A percentile compares a stretch with the other conserved stretches of the same genome.
Conservation (phyloP, 1,140 invertebrate species). For the Polyergus mexicanus region DNA sequence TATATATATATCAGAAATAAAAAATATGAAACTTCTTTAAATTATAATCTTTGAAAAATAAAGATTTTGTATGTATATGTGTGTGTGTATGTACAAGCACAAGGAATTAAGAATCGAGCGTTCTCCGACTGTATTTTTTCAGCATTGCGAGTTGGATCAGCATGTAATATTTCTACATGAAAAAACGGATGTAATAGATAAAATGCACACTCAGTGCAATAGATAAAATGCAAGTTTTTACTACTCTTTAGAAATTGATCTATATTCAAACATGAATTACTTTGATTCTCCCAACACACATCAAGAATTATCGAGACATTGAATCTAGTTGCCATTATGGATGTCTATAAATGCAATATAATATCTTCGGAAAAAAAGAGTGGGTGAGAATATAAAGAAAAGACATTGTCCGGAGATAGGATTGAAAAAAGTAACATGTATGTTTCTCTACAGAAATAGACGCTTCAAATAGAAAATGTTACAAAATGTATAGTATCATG, state of each 20-base stretch:
- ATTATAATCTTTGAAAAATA: background rate
- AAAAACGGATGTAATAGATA: slow-evolving; percentile 8
- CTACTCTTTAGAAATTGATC: background rate
- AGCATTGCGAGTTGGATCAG: background rate
- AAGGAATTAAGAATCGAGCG: background rate
- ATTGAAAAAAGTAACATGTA: slow-evolving; percentile 53
- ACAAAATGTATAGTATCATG: slow-evolving; percentile 56
- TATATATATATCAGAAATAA: background rate
- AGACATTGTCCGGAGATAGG: slow-evolving; percentile 30
- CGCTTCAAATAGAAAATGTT: slow-evolving; percentile 68
- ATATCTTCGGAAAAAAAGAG: slow-evolving; percentile 2
- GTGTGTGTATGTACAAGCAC: background rate
- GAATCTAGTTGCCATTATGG: slow-evolving; percentile 17
- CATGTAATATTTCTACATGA: slow-evolving; percentile 20
- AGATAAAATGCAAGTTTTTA: slow-evolving; percentile 29
- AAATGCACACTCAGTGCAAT: background rate
- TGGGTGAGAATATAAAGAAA: slow-evolving; percentile 26
- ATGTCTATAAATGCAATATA: background rate
- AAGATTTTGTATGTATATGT: background rate
- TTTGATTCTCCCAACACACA: background rate
- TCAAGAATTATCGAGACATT: slow-evolving; percentile 3
- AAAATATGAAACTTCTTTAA: slow-evolving; percentile 5
- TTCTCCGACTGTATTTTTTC: background rate
- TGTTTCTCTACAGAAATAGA: slow-evolving; percentile 59
- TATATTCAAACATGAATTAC: background rate